Evolutionary conservation across 2,888 invertebrate genomes (phyloP), one percentile per base, ranked within the genome.

Genomic region (Macaria liturata): DNA sequence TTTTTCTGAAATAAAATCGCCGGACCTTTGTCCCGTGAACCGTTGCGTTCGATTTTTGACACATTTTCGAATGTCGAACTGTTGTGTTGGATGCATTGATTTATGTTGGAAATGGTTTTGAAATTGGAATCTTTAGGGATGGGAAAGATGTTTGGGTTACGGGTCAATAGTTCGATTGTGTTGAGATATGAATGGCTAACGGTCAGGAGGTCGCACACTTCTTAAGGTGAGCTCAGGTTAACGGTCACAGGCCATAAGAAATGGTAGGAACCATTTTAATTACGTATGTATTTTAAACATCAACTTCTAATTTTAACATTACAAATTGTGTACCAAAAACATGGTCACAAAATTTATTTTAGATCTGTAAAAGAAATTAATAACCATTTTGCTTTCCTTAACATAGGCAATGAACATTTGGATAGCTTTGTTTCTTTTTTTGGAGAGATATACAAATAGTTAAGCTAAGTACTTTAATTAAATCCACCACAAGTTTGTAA

Each of bases 1-100:
- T 86, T 88, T 87, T 87, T 78, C 75, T 83, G 81, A 86, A 88
- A 88, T 85, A 84, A 88, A 88, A 67, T 54, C 88, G 88, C 63
- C 62, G 66, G 59, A 72, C 85, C 74, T 84, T 90, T 90, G 88
- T 88, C 66, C 71, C 65, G 58, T 50, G 61, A 81, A 77, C 84
- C 84, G 87, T 88, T 86, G 82, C 75, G 74, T 83, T 84, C 77
- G 79, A 84, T 84, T 84, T 59, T 74, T 87, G 90, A 88, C 86
- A 84, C 81, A 84, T 89, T 87, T 89, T 81, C 78, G 79, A 84
- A 86, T 74, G 68, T 83, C 75, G 79, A 81, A 66, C 74, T 69
- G 78, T 81, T 84, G 78, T 81, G 76, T 84, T 86, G 85, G 85
- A 88, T 75, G 67, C 65, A 75, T 80, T 91, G 90, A 91, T 91